phyloP scores from a whole-genome alignment of 2,888 invertebrate genomes.

The Sialis fuliginosa region DNA sequence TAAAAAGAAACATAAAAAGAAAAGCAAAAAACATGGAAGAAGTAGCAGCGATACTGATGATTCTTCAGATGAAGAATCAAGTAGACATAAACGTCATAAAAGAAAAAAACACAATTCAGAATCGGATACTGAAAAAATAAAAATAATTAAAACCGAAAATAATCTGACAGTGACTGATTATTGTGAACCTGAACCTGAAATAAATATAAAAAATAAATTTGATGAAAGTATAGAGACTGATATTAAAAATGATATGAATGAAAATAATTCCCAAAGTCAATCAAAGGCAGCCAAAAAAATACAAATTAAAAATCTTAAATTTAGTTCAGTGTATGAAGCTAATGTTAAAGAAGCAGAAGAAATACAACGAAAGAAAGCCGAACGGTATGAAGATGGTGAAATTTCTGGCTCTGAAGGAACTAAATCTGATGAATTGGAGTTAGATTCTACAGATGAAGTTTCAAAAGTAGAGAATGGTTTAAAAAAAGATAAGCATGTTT shows the following conservation, averaged over 20 bases:
- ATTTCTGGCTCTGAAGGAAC: conserved; percentile 24
- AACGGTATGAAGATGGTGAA: conserved; percentile 45
- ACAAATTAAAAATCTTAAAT: conserved; percentile 55
- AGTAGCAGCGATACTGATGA: conserved; percentile 16
- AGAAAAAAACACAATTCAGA: conserved; percentile 2
- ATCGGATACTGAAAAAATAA: neutral
- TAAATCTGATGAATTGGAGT: conserved; percentile 16
- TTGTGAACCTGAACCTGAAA: neutral
- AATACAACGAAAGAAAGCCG: conserved; percentile 38
- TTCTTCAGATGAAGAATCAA: conserved; percentile 9
- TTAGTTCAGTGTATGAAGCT: conserved; percentile 45
- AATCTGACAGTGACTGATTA: neutral
- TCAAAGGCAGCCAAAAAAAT: conserved; percentile 13
- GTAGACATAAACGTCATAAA: conserved; percentile 6
- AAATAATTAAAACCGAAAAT: neutral
- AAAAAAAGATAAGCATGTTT: conserved; percentile 8
- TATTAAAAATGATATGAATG: conserved; percentile 12
- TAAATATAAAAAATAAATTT: neutral
- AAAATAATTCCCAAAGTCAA: neutral
- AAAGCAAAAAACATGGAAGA: conserved; percentile 20
- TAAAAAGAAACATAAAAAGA: conserved; percentile 36
- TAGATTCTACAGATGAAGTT: conserved; percentile 14
- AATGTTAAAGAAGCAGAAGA: conserved; percentile 45
- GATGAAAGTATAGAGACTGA: conserved; percentile 23
- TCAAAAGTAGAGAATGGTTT: conserved; percentile 14